Base-by-base conservation (phyloP, 2,113 vertebrate species). In the Quiscalus mexicanus region DNA sequence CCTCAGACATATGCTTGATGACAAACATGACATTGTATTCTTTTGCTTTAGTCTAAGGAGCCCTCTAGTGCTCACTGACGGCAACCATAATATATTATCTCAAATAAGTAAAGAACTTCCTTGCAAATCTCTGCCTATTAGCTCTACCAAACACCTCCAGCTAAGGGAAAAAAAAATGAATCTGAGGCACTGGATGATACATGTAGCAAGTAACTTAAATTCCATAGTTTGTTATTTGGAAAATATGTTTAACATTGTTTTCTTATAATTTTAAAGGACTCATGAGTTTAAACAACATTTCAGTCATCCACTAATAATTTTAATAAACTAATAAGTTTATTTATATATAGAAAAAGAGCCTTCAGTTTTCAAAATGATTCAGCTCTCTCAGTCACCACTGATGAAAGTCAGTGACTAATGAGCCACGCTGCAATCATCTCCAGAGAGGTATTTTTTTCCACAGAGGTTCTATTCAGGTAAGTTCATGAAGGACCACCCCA, bases 31-130 rank as follows among this genome's bases (percentile, higher is more conserved):
- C 9, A 19, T 16, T 45, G 7, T 58, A n/a, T 16, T 49, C 28
- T 56, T 88, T 92, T 92, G 37, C 52, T 35, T 59, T 87, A 96
- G 94, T 91, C 96, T 97, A 63, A 93, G 71, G 96, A 91, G 96
- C 97, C 98, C 98, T 96, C 98, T 98, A 97, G 97, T 68, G 98
- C 79, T 96, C 83, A 83, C 19, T 44, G 20, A 19, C 10, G 3
- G 4, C 71, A 67, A 31, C 12, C 20, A 35, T 6, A 35, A 45
- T 17, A 47, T 19, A 23, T 65, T 50, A 69, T 52, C 76, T 79
- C 45, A 45, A 82, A 45, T 6, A 3, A 41, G 44, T 30, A 39
- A 30, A 17, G 12, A 64, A 75, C 9, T 35, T 71, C n/a, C 45
- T 70, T 50, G 59, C 39, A 90, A 52, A 68, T 71, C 25, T 74